Percentiles rank a stretch among this genome's conserved stretches.
Evolutionary conservation across 1,140 invertebrate species (phyloP).

Genomic region (Trypoxylus dichotomus): DNA sequence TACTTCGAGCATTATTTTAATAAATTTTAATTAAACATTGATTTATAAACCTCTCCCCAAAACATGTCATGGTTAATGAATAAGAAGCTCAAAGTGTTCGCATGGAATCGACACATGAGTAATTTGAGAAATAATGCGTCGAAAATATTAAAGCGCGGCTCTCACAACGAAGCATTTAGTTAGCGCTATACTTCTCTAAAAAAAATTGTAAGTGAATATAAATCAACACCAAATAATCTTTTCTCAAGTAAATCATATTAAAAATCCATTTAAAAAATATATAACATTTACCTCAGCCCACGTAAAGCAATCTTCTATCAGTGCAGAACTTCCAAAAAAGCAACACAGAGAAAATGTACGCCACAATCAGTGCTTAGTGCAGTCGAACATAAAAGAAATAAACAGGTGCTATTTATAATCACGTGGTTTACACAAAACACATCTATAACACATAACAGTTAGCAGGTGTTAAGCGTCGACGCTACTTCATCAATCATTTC

Average conservation of each 20-base stretch:
- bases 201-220: too few species aligned
- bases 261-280: not conserved
- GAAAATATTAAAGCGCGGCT: too few species aligned
- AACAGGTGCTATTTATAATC: conserved; percentile 21
- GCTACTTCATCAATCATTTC: conserved; percentile 13
- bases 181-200: too few species aligned
- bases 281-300: conserved; percentile 13
- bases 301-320: not conserved
- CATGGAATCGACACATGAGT: too few species aligned
- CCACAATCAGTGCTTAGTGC: conserved; percentile 18
- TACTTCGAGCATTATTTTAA: too few species aligned
- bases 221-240: not conserved
- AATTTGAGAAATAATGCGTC: too few species aligned
- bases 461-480: not conserved
- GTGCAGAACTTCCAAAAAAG: not conserved
- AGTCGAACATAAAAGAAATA: not conserved
- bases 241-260: not conserved
- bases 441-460: conserved; percentile 15
- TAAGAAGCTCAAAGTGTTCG: too few species aligned
- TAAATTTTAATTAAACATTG: too few species aligned
- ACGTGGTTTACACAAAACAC: conserved; percentile 19
- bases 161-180: too few species aligned
- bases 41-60: too few species aligned
- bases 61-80: too few species aligned
- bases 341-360: not conserved